phyloP scores from a whole-genome alignment of 2,888 invertebrate genomes.

The Caradrina kadenii region DNA sequence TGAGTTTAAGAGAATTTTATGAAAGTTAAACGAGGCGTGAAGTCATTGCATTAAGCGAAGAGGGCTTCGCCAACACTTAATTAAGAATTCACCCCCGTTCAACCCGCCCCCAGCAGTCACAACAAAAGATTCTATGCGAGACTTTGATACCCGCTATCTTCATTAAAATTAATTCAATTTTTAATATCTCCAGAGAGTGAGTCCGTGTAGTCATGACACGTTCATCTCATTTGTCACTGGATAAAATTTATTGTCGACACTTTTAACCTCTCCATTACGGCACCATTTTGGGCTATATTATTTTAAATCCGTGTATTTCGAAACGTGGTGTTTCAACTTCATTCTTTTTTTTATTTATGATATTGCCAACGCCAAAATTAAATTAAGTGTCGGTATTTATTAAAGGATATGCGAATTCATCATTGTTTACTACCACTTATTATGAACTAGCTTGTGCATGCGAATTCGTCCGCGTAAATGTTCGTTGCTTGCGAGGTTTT shows the following conservation, averaged over 20 bases:
- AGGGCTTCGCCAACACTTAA: constrained; percentile 89
- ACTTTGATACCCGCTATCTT: constrained; percentile 78
- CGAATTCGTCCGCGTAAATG: too few relatives aligned
- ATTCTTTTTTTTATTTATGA: constrained; percentile 6
- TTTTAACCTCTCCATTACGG: constrained; percentile 57
- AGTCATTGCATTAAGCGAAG: constrained; percentile 89
- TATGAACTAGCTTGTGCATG: too few relatives aligned
- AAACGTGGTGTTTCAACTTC: constrained; percentile 6
- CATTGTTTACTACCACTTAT: neutral
- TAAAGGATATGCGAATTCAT: neutral
- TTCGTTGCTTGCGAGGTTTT: too few relatives aligned
- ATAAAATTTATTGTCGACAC: constrained; percentile 69
- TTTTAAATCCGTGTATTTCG: constrained; percentile 44
- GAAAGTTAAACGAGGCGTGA: constrained; percentile 89
- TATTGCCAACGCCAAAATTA: neutral
- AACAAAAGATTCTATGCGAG: constrained; percentile 84
- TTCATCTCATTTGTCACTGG: constrained; percentile 73
- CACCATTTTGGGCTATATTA: constrained; percentile 51
- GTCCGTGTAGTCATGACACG: constrained; percentile 70
- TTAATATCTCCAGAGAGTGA: constrained; percentile 74
- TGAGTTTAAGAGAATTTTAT: constrained; percentile 88
- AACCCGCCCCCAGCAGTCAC: constrained; percentile 77
- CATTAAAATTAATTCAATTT: constrained; percentile 86
- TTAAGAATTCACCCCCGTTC: constrained; percentile 86
- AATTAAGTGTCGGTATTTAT: neutral